phyloP scores from a whole-genome alignment of 1,140 invertebrate species.

The Drosophila paulistorum region DNA sequence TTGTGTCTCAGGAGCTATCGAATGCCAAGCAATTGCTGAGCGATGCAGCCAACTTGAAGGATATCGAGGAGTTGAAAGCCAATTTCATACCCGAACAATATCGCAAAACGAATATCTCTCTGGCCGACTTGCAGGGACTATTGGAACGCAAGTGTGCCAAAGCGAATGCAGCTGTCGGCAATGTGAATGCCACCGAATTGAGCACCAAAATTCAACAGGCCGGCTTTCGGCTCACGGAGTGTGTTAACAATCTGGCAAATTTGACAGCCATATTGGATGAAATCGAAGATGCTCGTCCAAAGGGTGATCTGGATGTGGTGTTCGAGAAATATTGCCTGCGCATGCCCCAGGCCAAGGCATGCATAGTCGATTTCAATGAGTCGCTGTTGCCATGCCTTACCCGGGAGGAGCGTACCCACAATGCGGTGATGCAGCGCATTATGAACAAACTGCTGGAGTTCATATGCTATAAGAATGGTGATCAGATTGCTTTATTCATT shows the following conservation, averaged over 20 bases:
- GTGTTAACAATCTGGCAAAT: constrained; percentile 84
- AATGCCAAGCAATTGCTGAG: constrained; percentile 16
- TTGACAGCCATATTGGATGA: constrained; percentile 84
- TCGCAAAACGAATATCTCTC: constrained; percentile 35
- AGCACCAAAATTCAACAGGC: constrained; percentile 47
- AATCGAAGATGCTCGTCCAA: constrained; percentile 85
- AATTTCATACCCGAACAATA: constrained; percentile 56
- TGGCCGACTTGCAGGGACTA: constrained; percentile 50
- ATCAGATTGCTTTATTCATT: constrained; percentile 91
- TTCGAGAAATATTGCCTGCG: constrained; percentile 86
- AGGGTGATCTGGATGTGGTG: constrained; percentile 84
- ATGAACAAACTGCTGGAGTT: constrained; percentile 88
- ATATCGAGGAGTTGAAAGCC: constrained; percentile 43
- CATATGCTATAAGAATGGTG: constrained; percentile 90
- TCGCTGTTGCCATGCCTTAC: constrained; percentile 86
- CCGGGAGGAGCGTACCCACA: constrained; percentile 84
- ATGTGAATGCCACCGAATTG: constrained; percentile 33
- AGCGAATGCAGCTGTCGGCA: constrained; percentile 42
- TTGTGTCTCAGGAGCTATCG: neutral
- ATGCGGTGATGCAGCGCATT: constrained; percentile 86
- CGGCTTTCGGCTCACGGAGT: constrained; percentile 67
- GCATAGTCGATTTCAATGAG: constrained; percentile 86
- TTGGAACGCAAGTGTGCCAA: constrained; percentile 62
- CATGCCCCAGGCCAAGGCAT: constrained; percentile 85
- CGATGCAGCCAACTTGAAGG: constrained; percentile 24